phyloP scores from a whole-genome alignment of 2,113 vertebrate genomes.

The Ciconia maguari region DNA sequence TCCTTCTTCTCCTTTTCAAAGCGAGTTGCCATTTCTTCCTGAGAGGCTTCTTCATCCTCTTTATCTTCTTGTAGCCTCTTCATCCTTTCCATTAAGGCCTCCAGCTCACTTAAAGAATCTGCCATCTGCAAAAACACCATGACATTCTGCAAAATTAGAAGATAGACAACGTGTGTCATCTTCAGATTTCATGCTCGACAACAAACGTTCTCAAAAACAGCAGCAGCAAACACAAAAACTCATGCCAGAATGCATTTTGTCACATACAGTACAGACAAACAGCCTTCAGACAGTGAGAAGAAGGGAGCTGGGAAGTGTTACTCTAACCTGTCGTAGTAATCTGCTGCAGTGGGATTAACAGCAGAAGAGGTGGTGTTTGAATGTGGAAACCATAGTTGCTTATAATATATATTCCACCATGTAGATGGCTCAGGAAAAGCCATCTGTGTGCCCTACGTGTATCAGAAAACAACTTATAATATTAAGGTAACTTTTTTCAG shows the following conservation, averaged over 20 bases:
- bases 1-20: conserved; percentile 86
- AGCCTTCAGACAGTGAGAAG: background rate
- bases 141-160: conserved; percentile 42
- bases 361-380: background rate
- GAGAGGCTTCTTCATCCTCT: conserved; percentile 78
- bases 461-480: background rate
- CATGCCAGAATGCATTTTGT: background rate
- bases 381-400: background rate
- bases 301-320: background rate
- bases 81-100: conserved; percentile 85
- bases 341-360: background rate
- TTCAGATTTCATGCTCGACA: conserved; percentile 7
- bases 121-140: conserved; percentile 72
- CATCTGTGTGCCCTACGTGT: fast-evolving
- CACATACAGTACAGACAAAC: background rate
- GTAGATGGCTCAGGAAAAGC: background rate
- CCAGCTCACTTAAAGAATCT: conserved; percentile 82
- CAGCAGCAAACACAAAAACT: background rate
- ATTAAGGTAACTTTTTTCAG: background rate
- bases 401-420: background rate
- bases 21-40: conserved; percentile 84
- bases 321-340: background rate
- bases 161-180: background rate
- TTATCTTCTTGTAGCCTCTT: conserved; percentile 82
- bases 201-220: background rate